Conservation (phyloP, 2,888 invertebrate genomes). For the Eupithecia abbreviata region DNA sequence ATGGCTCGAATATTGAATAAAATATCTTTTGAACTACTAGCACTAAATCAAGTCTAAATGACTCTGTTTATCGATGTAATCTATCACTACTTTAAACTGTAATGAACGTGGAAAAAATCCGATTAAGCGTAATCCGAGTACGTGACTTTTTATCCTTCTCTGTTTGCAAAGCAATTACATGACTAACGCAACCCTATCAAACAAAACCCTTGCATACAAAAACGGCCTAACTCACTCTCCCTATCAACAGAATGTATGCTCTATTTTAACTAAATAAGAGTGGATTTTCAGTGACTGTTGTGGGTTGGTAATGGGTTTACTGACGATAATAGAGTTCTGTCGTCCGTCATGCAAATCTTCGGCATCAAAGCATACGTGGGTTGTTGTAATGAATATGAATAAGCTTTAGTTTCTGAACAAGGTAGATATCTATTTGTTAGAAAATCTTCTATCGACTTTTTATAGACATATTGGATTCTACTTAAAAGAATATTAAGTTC, state of each 20-base stretch:
- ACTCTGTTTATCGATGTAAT: constrained; percentile 41
- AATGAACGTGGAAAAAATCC: constrained; percentile 52
- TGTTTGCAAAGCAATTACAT: constrained; percentile 71
- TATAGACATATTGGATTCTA: background rate
- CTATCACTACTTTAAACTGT: constrained; percentile 46
- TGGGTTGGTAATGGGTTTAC: constrained; percentile 36
- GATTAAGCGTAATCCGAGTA: constrained; percentile 55
- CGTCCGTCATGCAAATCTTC: constrained; percentile 54
- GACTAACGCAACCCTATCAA: constrained; percentile 52
- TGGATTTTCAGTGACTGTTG: constrained; percentile 23
- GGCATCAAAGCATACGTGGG: constrained; percentile 40
- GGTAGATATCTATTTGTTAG: background rate
- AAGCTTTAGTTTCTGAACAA: constrained; percentile 16
- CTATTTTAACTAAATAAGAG: constrained; percentile 14
- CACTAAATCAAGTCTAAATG: constrained; percentile 25
- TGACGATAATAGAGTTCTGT: constrained; percentile 52
- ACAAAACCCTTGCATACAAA: constrained; percentile 46
- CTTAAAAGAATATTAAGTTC: no score
- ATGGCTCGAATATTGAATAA: constrained; percentile 18
- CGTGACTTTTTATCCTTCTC: constrained; percentile 63
- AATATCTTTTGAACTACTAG: background rate
- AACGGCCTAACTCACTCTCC: constrained; percentile 41
- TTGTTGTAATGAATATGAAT: constrained; percentile 42
- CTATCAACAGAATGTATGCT: constrained; percentile 19
- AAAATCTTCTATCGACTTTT: background rate